phyloP scores from a whole-genome alignment of 1,140 invertebrate species.

The Drosophila pectinifera region DNA sequence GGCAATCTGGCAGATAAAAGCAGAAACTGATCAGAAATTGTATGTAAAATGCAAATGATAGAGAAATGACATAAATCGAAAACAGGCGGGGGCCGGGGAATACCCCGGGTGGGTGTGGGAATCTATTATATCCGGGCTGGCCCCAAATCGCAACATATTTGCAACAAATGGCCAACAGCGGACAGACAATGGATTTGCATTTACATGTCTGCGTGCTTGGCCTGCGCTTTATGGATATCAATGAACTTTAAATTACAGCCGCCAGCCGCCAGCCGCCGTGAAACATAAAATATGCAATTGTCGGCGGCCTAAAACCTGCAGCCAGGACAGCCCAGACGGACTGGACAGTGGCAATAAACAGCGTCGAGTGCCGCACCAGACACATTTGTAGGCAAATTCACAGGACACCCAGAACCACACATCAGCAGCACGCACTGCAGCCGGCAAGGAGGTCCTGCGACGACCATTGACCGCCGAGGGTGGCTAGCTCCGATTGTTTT shows the following conservation, averaged over 20 bases:
- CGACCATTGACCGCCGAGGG: constrained; percentile 52
- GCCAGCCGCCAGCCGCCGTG: constrained; percentile 46
- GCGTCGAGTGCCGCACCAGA: constrained; percentile 57
- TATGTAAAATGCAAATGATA: constrained; percentile 80
- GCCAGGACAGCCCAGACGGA: constrained; percentile 26
- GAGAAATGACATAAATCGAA: constrained; percentile 62
- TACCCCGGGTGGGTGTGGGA: constrained; percentile 14
- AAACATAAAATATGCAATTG: constrained; percentile 79
- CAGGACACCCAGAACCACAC: constrained; percentile 45
- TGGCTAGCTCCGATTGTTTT: constrained; percentile 16
- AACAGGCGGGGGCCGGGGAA: constrained; percentile 30
- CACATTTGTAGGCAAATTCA: constrained; percentile 80
- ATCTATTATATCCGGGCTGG: constrained; percentile 47
- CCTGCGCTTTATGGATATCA: constrained; percentile 79
- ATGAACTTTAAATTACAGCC: constrained; percentile 80
- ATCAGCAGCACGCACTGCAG: constrained; percentile 67
- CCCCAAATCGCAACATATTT: constrained; percentile 63
- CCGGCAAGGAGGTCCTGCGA: constrained; percentile 33
- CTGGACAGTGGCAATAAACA: constrained; percentile 55
- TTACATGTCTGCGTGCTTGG: constrained; percentile 20
- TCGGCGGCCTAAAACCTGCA: constrained; percentile 68
- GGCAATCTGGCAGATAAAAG: constrained; percentile 54
- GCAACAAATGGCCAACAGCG: constrained; percentile 61
- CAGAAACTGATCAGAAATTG: constrained; percentile 55
- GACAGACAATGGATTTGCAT: constrained; percentile 67